Base-by-base conservation (phyloP, 2,113 vertebrate genomes). In the Nipponia nippon region DNA sequence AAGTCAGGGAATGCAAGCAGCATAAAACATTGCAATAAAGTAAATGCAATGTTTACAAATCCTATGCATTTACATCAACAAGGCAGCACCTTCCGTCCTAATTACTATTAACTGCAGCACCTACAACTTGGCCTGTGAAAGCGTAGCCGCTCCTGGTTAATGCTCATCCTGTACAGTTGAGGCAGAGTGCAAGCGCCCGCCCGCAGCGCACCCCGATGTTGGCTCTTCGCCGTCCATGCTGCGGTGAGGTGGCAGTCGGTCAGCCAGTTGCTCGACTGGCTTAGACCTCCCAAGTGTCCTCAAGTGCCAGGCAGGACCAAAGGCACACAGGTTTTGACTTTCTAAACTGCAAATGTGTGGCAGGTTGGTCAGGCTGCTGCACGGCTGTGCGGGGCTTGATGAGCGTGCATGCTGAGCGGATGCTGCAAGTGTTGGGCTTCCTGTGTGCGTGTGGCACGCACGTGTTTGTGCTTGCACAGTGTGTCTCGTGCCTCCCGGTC, bases 381-480 rank as follows among this genome's bases (percentile, higher is more conserved):
- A 23, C 2, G 11, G 21, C 27, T 55, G 15, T 18, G 50, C 25
- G 16, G 50, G 29, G 27, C 30, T 44, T 25, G 23, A 16, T 56
- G 22, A 44, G 71, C 1, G 52, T 44, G 38, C 11, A 7, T 5
- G 29, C 50, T 26, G 30, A 73, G 52, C 29, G 17, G 71, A 34
- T 44, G 30, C 52, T 56, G 71, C 29, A 44, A 19, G 52, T 8
- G 10, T 53, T 20, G 52, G 52, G 50, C 52, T 73, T 55, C 38
- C 36, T 4, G 0, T 42, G 11, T 42, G 29, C 4, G 5, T 14
- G 11, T 42, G 11, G 29, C 52, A 42, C 7, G 4, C 5, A 6
- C 12, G 13, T 9, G 22, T 34, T 44, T 34, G 52, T 26, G 16
- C 52, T 56, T 19, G 30, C 52, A 34, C 29, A 18, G 22, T 19